Base-by-base conservation (phyloP, 2,797 vertebrate genomes). In the Cirrhinus mrigala region DNA sequence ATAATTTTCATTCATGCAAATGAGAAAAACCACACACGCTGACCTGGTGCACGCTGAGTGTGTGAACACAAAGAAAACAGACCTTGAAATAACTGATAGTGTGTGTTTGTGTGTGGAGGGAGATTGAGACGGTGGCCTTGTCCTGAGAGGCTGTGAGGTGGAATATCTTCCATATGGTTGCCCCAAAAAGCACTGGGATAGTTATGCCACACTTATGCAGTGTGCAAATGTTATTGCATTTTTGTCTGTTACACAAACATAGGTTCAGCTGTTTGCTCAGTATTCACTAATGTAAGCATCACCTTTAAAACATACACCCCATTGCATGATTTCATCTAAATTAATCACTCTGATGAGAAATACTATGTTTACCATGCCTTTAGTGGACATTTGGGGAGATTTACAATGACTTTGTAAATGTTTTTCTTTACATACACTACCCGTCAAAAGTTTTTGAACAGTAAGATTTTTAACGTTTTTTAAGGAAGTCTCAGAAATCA, bases 1-100 rank as follows among this genome's bases (percentile, higher is more conserved):
- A 85, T 88, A 3, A 89, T 89, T 88, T 87, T 56, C 77, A 85
- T 86, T 54, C 52, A 86, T 85, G 79, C 82, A 89, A 89, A 89
- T 52, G 9, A 64, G 66, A 54, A 33, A 50, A 54, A 78, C 56
- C 84, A 60, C 85, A 22, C 52, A 44, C 22, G 16, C 56, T 44
- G 24, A 20, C 9, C n/a, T n/a, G 46, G 56, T 82, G 27, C 10
- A 0, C 16, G 16, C 4, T 11, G 33, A 77, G 12, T 70, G 7
- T 85, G 29, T 85, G 79, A 77, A 87, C 37, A 27, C 62, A 76
- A 44, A 27, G 29, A 87, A 85, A 81, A 84, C 48, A 16, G 62
- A 84, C 40, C 79, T 85, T 84, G 77, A 86, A 84, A 73, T 60
- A 79, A 52, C 66, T 54, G 40, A 78, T 73, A 69, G 15, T 76